phyloP scores from a whole-genome alignment of 2,888 invertebrate species.

The Microctonus brassicae region DNA sequence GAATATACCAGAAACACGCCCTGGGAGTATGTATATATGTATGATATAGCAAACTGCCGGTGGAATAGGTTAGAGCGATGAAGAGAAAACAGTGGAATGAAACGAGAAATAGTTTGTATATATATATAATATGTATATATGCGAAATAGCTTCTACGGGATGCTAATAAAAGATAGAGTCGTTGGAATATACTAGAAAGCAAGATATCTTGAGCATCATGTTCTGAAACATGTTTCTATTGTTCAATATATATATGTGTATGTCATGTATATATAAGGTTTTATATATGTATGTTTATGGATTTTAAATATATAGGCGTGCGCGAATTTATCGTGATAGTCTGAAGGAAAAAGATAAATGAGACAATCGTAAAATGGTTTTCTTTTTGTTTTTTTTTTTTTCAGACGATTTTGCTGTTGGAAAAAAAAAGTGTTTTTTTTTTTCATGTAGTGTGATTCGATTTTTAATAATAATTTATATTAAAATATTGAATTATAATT shows the following conservation, averaged over 20 bases:
- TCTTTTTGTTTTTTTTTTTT: too few relatives aligned
- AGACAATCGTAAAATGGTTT: too few relatives aligned
- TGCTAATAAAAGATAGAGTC: slow-evolving; percentile 68
- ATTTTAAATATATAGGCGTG: not conserved
- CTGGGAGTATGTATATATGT: slow-evolving; percentile 14
- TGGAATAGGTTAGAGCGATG: slow-evolving; percentile 58
- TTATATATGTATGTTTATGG: not conserved
- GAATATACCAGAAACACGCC: slow-evolving; percentile 22
- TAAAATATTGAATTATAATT: too few relatives aligned
- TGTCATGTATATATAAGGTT: not conserved
- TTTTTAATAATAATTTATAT: too few relatives aligned
- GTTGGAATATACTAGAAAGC: slow-evolving; percentile 51
- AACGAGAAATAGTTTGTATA: not conserved
- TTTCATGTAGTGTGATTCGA: too few relatives aligned
- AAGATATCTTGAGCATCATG: slow-evolving; percentile 37
- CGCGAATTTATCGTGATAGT: not conserved
- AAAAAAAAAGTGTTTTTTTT: too few relatives aligned
- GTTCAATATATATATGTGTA: not conserved
- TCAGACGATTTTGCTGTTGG: too few relatives aligned
- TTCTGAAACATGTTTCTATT: slow-evolving; percentile 15
- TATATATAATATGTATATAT: slow-evolving; percentile 26
- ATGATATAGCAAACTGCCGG: slow-evolving; percentile 43
- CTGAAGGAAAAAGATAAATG: not conserved
- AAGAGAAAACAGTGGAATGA: slow-evolving; percentile 55
- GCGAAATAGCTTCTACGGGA: slow-evolving; percentile 66